A percentile compares a stretch with the other conserved stretches of the same genome.
Evolutionary conservation across 1,140 invertebrate genomes (phyloP).

Genomic region (Bombus confusus): DNA sequence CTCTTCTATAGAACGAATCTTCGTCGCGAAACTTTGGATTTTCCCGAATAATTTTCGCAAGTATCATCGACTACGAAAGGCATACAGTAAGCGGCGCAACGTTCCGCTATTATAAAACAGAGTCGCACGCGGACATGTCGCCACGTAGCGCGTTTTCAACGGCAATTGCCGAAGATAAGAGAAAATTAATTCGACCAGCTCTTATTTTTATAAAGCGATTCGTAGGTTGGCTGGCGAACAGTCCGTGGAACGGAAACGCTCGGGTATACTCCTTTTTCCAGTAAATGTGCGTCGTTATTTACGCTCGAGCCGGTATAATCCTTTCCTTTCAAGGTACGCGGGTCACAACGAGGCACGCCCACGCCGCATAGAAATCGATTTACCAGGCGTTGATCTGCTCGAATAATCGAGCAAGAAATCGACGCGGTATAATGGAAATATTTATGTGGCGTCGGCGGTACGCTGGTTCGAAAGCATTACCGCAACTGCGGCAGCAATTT

Average conservation of each 20-base stretch:
- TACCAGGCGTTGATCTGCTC: slow-evolving; percentile 45
- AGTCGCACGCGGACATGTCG: neutral
- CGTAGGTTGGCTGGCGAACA: neutral
- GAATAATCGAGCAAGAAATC: slow-evolving; percentile 50
- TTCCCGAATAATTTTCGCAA: neutral
- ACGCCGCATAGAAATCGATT: slow-evolving; percentile 44
- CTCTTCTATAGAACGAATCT: neutral
- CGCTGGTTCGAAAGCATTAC: slow-evolving; percentile 10
- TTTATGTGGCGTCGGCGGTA: slow-evolving; percentile 17
- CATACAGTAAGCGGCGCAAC: neutral
- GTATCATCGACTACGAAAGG: neutral
- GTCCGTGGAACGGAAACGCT: neutral
- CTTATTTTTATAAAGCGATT: neutral
- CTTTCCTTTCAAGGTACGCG: slow-evolving; percentile 28
- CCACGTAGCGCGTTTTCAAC: neutral
- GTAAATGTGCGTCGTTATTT: slow-evolving; percentile 51
- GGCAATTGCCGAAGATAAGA: neutral
- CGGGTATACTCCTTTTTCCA: slow-evolving; percentile 26
- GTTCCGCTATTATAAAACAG: neutral
- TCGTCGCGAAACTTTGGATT: neutral
- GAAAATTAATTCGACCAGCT: neutral
- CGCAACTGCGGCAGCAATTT: slow-evolving; percentile 31
- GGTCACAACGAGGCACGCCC: slow-evolving; percentile 24
- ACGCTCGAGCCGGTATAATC: slow-evolving; percentile 49
- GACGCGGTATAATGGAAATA: slow-evolving; percentile 38